Evolutionary conservation across 2,113 vertebrate species (phyloP), one percentile per base, ranked within the genome.

Genomic region (Hymenochirus boettgeri): DNA sequence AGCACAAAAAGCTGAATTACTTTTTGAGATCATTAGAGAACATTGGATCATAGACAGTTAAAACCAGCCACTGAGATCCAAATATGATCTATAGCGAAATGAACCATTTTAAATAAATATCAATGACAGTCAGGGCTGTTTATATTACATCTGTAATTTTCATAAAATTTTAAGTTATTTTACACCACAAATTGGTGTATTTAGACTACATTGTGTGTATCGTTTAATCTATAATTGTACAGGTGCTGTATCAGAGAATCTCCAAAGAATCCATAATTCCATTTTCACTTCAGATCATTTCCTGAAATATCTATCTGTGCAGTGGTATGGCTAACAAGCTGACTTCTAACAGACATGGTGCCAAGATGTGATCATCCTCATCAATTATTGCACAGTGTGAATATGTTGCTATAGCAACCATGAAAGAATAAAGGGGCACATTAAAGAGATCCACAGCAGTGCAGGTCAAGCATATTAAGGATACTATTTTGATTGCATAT

Each of bases 401-500:
- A 61, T 13, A 13, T 2, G 26, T 51, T 51, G 27, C 24, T 13
- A 35, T 61, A 23, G 46, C 27, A 35, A 13, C 21, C n/a, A 51
- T 35, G 27, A 24, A 35, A 21, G 5, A 33, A 50, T 48, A 61
- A 24, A 26, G 21, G 13, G 24, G 24, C 50, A 37, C 24, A 33
- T 8, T 29, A 11, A 65, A 70, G 5, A 27, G 17, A 55, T 1
- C 1, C 27, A 35, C 26, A 59, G 22, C 0, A 29, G 52, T 3
- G 1, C 42, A 47, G 50, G 65, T 62, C 62, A 12, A 54, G 1
- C 3, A 29, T 4, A 2, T 72, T 72, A 3, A 29, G 62, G 56
- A 66, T 17, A 71, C n/a, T 46, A 9, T 48, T 47, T 5, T 74
- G 25, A 33, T 59, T 23, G 71, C 69, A 24, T 12, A 0, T 58